These are phyloP conservation scores for Phrynosoma blainvillii DNA, from an alignment of 2,113 vertebrate species.

Conservation along the genomic window DNA sequence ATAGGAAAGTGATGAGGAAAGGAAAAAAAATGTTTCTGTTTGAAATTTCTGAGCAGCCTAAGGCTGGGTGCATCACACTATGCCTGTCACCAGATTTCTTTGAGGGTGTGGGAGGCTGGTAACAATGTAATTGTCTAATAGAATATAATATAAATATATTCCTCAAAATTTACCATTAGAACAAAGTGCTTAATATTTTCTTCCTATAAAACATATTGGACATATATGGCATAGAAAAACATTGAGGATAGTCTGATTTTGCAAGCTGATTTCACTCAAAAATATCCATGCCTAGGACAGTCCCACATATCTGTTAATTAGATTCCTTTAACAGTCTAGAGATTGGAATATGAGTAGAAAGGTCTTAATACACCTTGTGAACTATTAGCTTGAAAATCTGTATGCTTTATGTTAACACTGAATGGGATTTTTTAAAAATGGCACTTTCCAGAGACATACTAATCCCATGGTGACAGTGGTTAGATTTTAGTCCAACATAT, in stretches of 20 bases:
- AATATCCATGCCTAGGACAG: neutral
- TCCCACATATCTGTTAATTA: neutral
- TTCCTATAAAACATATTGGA: neutral
- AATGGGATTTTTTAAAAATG: too few relatives aligned
- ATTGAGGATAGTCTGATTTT: neutral
- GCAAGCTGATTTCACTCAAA: neutral
- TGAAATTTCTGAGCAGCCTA: neutral
- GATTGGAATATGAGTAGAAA: too few relatives aligned
- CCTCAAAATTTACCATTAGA: neutral
- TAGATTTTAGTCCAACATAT: too few relatives aligned
- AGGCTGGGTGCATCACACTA: slow-evolving; percentile 4
- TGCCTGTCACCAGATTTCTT: neutral
- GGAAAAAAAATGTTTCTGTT: slow-evolving; percentile 17
- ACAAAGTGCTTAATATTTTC: neutral
- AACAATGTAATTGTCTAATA: slow-evolving; percentile 35
- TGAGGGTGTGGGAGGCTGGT: neutral
- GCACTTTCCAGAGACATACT: too few relatives aligned
- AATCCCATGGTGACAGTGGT: too few relatives aligned
- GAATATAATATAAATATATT: slow-evolving; percentile 11
- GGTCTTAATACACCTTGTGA: too few relatives aligned
- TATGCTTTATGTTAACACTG: too few relatives aligned
- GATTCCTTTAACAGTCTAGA: too few relatives aligned
- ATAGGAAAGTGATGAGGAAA: slow-evolving; percentile 35
- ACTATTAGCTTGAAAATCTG: too few relatives aligned
- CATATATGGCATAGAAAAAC: neutral